Base-by-base conservation (phyloP, 2,797 vertebrate species). In the Thamnophis elegans region DNA sequence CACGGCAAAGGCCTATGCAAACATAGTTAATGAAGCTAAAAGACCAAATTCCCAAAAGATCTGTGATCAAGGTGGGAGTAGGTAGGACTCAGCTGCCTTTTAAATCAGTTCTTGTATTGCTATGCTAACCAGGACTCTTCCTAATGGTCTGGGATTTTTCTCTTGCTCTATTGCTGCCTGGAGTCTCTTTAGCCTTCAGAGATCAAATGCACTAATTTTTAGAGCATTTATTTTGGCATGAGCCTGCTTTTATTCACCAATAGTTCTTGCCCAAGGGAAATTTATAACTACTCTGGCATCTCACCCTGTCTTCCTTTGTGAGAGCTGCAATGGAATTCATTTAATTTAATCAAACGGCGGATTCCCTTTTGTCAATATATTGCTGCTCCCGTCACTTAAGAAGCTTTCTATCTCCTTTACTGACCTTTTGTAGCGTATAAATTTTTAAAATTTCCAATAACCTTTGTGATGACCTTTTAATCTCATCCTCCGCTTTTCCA, bases 141-240 rank as follows among this genome's bases (percentile, higher is more conserved):
- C 42, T 86, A 25, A 78, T 7, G 88, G 25, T 47, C 26, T 89
- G 62, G 89, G 42, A 88, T 90, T 88, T 51, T 26, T 90, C 28
- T 73, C 56, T 9, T 56, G 28, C 25, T 91, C 55, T 88, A 10
- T 91, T 59, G 28, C 20, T 89, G 51, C 47, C 65, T 87, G 55
- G 32, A 89, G 54, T 93, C 54, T 28, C 32, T 54, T 62, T 53
- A 91, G 73, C 51, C 88, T 88, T 93, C 42, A 8, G 10, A 90
- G 88, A 92, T 94, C 87, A 94, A 86, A 90, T 4, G 11, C 56
- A 55, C 88, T 96, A 86, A 95, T 96, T 95, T 95, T 89, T 90
- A n/a, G 68, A 92, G 92, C 68, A 36, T 11, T 58, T 68, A 0
- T 82, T 92, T 65, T 91, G 78, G 36, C 88, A 91, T 56, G 91